Evolutionary conservation across 2,888 invertebrate species (phyloP), one percentile per base, ranked within the genome.

Genomic region (Phortica okadai): DNA sequence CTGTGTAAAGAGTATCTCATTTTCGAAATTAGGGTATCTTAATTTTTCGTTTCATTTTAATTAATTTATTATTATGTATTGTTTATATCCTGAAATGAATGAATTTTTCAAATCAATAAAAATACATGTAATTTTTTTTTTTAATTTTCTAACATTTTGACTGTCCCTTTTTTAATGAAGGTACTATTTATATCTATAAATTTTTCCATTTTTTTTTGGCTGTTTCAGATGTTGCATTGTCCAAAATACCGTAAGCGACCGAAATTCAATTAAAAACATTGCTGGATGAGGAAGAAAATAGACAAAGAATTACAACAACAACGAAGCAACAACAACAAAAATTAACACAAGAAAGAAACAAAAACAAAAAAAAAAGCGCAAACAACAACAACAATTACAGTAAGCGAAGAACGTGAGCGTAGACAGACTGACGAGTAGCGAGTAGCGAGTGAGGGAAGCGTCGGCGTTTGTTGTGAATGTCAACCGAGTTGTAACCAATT

Each of bases 401-500:
- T 33, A 33, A 33, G 33, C 2, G 33, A 33, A 33, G 33, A 2
- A 33, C 33, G 33, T 33, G 33, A 4, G 33, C 33, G 4, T 4
- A 33, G 33, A 33, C 33, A 4, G 33, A 33, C 33, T 33, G 33
- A 33, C 3, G 33, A 33, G 4, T 33, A 33, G 2, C 3, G 33
- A 33, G 4, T 33, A 33, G 2, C 33, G 33, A 4, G 33, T 33
- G 33, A 2, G 33, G 33, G 8, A 8, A 6, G 50, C 50, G 50
- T 1, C 62, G 25, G 25, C 62, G 25, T 25, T 1, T 25, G 7
- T 25, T 6, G 73, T 54, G 73, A 62, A 33, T 74, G 74, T 64
- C 66, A 59, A 74, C 33, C 75, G 66, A 78, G 84, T 81, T 78
- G 81, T 81, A 74, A 76, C 66, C 83, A 82, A 79, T 66, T 64